Base-by-base conservation (phyloP, 2,113 vertebrate genomes). In the Tetraodon nigroviridis region DNA sequence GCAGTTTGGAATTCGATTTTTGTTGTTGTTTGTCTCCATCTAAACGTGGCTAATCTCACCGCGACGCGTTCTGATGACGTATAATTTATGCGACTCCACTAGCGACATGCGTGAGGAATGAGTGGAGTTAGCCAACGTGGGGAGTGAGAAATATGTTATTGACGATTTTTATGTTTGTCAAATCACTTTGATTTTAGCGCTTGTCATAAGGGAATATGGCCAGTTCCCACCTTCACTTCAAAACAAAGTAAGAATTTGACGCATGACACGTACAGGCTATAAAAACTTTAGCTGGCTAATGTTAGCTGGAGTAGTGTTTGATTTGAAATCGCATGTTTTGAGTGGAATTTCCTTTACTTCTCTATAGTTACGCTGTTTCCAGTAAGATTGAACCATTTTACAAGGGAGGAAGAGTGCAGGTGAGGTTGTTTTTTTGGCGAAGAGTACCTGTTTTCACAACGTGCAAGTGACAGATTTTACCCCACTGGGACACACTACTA, bases 381-480 rank as follows among this genome's bases (percentile, higher is more conserved):
- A 91, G 88, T 73, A 96, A 82, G 52, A 93, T 99, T 1, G 95
- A 98, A 18, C 94, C 96, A 3, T 99, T 98, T 88, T 99, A 98
- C 86, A 97, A 93, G 69, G 96, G 97, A 37, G 97, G 97, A 1
- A 94, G 94, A 80, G 90, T 94, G 2, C 96, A 98, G 92, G 97
- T 99, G 88, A 51, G 24, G 55, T 48, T 3, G 46, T 19, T 37
- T 12, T 37, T 11, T 27, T 27, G 24, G 24, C 7, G 24, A 27
- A 27, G 24, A 27, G 24, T 37, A 37, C 32, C 32, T 37, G 32
- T 2, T 32, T 32, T 7, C 10, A 12, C 11, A 37, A 37, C 32
- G 32, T 37, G 32, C 32, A 37, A 37, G 32, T 37, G 32, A 2
- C 8, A 37, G 32, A 37, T 37, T 37, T 37, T 37, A 12, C 11